Conservation (phyloP, 2,113 vertebrate species). For the Delphinapterus leucas region DNA sequence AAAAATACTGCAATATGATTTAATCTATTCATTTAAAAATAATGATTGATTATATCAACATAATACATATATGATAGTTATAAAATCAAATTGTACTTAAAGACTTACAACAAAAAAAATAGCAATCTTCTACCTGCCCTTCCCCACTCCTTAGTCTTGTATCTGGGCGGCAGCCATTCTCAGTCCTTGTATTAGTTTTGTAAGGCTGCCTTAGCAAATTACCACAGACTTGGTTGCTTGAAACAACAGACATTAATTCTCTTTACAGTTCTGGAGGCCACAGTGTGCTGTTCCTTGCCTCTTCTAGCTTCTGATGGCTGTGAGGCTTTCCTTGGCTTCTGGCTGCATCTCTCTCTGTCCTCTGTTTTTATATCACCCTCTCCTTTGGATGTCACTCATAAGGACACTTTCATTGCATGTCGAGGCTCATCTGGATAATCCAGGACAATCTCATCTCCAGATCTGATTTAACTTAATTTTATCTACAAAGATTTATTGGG, state of each 20-base stretch:
- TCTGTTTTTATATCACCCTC: not conserved
- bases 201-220: not conserved
- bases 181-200: not conserved
- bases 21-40: slow-evolving; percentile 22
- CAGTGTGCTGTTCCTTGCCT: not conserved
- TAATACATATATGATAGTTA: not conserved
- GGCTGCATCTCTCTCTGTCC: not conserved
- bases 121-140: not conserved
- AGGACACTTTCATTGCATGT: not conserved
- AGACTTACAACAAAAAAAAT: not conserved
- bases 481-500: not conserved
- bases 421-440: not conserved
- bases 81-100: not conserved
- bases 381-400: not conserved
- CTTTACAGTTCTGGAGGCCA: not conserved
- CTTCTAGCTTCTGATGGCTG: not conserved
- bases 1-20: not conserved
- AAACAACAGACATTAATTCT: not conserved
- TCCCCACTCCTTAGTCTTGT: not conserved
- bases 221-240: not conserved
- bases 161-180: not conserved
- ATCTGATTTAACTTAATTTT: not conserved
- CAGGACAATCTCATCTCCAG: not conserved
- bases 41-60: not conserved
- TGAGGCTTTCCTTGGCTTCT: not conserved